These are phyloP conservation scores for Eremobia ochroleuca DNA, from an alignment of 2,888 invertebrate genomes.

Conservation along the genomic window DNA sequence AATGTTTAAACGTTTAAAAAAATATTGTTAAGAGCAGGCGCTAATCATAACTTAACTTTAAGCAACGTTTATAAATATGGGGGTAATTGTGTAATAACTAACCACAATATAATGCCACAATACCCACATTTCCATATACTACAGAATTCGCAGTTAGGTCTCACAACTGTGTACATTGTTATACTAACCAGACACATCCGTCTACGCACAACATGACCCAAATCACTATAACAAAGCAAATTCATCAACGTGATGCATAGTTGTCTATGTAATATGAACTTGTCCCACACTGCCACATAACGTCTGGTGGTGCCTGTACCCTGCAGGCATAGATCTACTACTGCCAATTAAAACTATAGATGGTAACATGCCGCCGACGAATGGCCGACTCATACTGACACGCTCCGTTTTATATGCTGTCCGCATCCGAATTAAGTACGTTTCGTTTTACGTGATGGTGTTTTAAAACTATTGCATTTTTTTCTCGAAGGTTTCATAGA, in stretches of 20 bases:
- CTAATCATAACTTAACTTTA: not conserved
- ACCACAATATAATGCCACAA: not conserved
- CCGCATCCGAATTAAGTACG: constrained; percentile 71
- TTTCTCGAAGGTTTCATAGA: not conserved
- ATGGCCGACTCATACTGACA: constrained; percentile 77
- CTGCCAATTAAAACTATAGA: constrained; percentile 89
- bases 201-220: constrained; percentile 47
- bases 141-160: not conserved
- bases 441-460: constrained; percentile 62
- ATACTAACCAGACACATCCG: constrained; percentile 28
- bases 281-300: constrained; percentile 76
- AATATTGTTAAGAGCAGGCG: not conserved
- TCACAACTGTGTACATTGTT: not conserved
- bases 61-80: not conserved
- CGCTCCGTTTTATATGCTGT: constrained; percentile 77
- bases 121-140: not conserved
- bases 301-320: constrained; percentile 73
- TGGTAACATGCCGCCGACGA: constrained; percentile 83
- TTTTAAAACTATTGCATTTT: constrained; percentile 5
- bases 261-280: constrained; percentile 64
- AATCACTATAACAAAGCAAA: constrained; percentile 63
- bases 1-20: too few species aligned
- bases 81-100: not conserved
- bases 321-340: constrained; percentile 82
- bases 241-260: constrained; percentile 65